These are phyloP conservation scores for Apoda limacodes DNA, from an alignment of 2,888 invertebrate genomes.

Conservation along the genomic window DNA sequence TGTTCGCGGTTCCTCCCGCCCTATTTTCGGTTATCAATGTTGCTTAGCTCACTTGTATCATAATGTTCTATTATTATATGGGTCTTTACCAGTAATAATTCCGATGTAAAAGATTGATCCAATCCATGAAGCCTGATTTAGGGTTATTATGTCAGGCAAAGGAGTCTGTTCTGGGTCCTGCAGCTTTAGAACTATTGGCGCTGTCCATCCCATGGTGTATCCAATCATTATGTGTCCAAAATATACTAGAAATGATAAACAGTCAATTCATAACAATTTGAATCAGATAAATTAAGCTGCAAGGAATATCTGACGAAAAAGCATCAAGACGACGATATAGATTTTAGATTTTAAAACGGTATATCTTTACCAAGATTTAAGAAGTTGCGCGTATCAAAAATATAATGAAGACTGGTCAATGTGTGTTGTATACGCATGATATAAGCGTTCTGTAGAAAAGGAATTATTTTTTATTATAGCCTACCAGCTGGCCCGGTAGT, in stretches of 20 bases:
- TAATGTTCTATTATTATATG: too few species aligned
- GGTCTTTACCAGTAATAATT: conserved; percentile 49
- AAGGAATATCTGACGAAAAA: neutral
- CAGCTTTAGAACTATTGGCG: conserved; percentile 59
- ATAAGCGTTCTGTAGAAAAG: too few species aligned
- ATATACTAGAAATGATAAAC: conserved; percentile 33
- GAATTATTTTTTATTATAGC: too few species aligned
- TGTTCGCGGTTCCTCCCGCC: too few species aligned
- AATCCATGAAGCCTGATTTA: conserved; percentile 61
- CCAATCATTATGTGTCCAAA: conserved; percentile 52
- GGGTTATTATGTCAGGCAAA: conserved; percentile 33
- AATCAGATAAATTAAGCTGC: neutral
- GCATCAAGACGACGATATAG: neutral
- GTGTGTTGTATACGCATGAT: too few species aligned
- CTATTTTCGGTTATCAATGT: too few species aligned
- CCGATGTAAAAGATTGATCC: conserved; percentile 64
- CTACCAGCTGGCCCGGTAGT: too few species aligned
- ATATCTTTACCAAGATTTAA: neutral
- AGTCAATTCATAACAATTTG: neutral
- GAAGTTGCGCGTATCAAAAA: neutral
- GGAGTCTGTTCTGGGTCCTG: conserved; percentile 41
- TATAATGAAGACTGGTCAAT: conserved; percentile 1
- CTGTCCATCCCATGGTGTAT: conserved; percentile 62
- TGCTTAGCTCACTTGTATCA: too few species aligned
- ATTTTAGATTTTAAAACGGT: neutral